These are phyloP conservation scores for Eptatretus burgeri DNA, from an alignment of 2,113 vertebrate species.

Conservation along the genomic window DNA sequence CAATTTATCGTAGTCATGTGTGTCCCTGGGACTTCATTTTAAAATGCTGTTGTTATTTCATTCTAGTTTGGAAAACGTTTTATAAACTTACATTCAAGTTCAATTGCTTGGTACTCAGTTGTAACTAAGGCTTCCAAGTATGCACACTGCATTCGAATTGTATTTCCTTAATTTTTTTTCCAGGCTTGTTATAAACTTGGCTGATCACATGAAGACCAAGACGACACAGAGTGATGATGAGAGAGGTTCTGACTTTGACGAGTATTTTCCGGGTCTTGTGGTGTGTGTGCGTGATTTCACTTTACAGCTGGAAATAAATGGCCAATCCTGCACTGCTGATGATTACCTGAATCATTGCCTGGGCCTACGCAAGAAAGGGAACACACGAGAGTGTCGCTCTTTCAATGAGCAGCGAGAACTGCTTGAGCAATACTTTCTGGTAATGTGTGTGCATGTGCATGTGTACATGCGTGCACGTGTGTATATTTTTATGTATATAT, in stretches of 20 bases:
- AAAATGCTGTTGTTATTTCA: no score
- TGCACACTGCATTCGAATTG: no score
- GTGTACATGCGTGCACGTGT: no score
- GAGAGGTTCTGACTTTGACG: constrained; percentile 13
- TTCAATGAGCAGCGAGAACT: constrained; percentile 1
- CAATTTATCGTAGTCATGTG: no score
- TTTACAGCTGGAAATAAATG: constrained; percentile 11
- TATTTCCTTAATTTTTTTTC: neutral
- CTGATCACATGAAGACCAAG: constrained; percentile 3
- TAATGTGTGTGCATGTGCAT: no score
- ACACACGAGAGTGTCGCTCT: constrained; percentile 1
- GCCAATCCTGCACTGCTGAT: constrained; percentile 11
- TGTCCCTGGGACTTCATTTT: no score
- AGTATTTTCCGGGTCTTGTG: constrained; percentile 21
- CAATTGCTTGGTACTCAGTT: no score
- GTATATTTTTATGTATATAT: no score
- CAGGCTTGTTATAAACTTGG: neutral
- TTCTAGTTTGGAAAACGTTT: no score
- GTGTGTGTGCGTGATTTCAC: constrained; percentile 23
- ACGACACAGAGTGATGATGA: constrained; percentile 7
- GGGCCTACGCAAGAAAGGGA: neutral
- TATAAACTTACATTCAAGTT: no score
- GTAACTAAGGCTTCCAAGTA: no score
- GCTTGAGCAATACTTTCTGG: neutral
- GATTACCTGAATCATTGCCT: constrained; percentile 14